Evolutionary conservation across 2,797 vertebrate species (phyloP).

Genomic region (Spheniscus humboldti): DNA sequence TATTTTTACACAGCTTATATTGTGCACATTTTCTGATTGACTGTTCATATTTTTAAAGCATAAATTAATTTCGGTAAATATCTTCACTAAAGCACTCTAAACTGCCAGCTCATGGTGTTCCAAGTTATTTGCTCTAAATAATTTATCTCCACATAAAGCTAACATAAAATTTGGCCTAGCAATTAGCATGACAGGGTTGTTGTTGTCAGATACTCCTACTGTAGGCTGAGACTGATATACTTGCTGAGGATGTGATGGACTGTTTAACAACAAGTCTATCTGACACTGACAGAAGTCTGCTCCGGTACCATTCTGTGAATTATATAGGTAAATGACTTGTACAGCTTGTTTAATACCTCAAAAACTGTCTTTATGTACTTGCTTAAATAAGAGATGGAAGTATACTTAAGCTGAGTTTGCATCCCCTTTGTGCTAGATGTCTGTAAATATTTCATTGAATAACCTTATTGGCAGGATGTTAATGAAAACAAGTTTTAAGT

Average conservation of each 20-base stretch:
- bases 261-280: constrained; percentile 8
- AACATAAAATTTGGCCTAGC: constrained; percentile 17
- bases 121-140: constrained; percentile 39
- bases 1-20: not conserved
- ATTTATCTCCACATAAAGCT: constrained; percentile 32
- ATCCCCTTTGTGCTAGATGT: not conserved
- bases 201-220: not conserved
- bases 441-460: constrained; percentile 14
- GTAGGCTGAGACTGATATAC: not conserved
- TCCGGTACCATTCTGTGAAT: not conserved
- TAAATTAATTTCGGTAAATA: constrained; percentile 29
- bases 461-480: not conserved
- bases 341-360: not conserved
- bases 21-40: not conserved
- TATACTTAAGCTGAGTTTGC: constrained; percentile 29
- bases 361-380: not conserved
- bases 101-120: not conserved
- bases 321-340: constrained; percentile 17
- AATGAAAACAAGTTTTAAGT: not conserved
- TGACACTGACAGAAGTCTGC: not conserved
- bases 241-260: not conserved
- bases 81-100: not conserved
- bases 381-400: not conserved
- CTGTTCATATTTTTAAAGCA: not conserved
- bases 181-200: constrained; percentile 15